Evolutionary conservation across 1,140 invertebrate species (phyloP).

Genomic region (Pomacea maculata): DNA sequence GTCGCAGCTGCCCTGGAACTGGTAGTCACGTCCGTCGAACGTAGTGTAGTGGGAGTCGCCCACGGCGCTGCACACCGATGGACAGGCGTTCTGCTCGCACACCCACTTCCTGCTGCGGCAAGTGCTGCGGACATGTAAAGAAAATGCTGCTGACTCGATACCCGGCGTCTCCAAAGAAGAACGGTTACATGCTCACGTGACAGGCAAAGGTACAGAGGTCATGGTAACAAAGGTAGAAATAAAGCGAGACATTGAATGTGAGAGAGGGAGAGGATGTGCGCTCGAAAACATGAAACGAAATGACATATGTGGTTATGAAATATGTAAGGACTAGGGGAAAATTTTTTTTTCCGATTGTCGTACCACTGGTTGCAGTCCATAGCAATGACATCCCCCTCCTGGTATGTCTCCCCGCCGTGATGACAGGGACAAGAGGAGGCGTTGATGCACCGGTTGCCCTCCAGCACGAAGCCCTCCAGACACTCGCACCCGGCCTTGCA

Average conservation of each 20-base stretch:
- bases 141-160: no score
- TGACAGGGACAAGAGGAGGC: conserved; percentile 84
- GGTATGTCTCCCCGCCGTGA: conserved; percentile 80
- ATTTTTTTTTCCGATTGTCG: conserved; percentile 14
- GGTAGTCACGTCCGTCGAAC: conserved; percentile 82
- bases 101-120: conserved; percentile 55
- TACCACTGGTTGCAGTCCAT: conserved; percentile 87
- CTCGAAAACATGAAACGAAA: no score
- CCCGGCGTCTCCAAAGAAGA: no score
- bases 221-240: neutral
- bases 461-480: conserved; percentile 73
- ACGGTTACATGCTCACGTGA: neutral
- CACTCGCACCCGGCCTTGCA: conserved; percentile 80
- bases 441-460: conserved; percentile 75
- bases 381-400: conserved; percentile 78
- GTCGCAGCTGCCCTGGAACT: conserved; percentile 88
- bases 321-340: no score
- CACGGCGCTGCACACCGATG: conserved; percentile 72
- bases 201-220: neutral
- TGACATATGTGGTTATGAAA: no score
- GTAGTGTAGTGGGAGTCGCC: conserved; percentile 78
- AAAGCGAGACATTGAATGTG: neutral
- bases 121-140: conserved; percentile 32
- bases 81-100: conserved; percentile 62
- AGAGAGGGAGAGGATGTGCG: neutral